phyloP scores from a whole-genome alignment of 2,888 invertebrate genomes.

The Thecophora atra region DNA sequence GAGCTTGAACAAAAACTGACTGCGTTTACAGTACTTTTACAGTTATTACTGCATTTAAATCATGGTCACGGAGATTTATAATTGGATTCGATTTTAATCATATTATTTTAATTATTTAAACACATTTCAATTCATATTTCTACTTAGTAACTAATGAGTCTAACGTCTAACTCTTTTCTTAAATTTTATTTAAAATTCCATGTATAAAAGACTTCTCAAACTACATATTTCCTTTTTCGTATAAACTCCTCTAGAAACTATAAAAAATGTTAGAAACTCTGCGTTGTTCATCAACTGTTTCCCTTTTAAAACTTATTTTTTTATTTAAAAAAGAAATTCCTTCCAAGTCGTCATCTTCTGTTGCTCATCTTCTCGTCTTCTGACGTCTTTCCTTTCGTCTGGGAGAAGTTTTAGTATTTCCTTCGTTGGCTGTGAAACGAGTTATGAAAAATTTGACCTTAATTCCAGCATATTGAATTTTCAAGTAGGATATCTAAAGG shows the following conservation, averaged over 20 bases:
- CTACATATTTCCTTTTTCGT: background rate
- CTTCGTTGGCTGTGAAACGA: slow-evolving; percentile 14
- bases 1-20: background rate
- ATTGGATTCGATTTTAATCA: too few species aligned
- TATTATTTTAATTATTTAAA: too few species aligned
- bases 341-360: background rate
- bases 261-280: background rate
- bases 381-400: background rate
- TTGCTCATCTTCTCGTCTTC: background rate
- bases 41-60: too few species aligned
- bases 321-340: background rate
- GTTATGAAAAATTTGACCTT: slow-evolving; percentile 37
- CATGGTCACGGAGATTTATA: too few species aligned
- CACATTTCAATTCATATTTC: too few species aligned
- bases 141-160: too few species aligned
- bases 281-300: background rate
- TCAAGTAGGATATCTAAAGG: slow-evolving; percentile 21
- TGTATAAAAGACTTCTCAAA: too few species aligned
- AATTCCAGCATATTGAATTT: slow-evolving; percentile 41
- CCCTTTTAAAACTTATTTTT: background rate
- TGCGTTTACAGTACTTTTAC: too few species aligned
- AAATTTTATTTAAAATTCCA: too few species aligned
- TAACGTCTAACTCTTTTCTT: too few species aligned
- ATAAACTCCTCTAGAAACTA: background rate
- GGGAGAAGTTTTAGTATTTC: too few species aligned